Conservation (phyloP, 2,888 invertebrate species). For the Parnassius glacialis region DNA sequence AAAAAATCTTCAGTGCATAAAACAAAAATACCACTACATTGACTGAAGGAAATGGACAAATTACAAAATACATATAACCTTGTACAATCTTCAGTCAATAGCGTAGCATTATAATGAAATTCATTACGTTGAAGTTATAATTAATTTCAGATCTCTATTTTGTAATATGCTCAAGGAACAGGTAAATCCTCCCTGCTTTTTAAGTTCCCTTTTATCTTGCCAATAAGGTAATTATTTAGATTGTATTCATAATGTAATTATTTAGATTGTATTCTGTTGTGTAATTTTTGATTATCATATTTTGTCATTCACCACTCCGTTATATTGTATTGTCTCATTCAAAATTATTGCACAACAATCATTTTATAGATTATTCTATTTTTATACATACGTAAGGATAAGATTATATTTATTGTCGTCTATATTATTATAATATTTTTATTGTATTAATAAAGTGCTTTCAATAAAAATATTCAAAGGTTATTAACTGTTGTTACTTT, state of each 20-base stretch:
- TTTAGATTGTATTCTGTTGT: background rate
- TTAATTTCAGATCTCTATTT: no score
- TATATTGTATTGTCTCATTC: conserved; percentile 7
- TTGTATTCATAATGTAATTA: background rate
- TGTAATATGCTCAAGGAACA: no score
- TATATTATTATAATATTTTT: conserved; percentile 47
- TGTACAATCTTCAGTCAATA: no score
- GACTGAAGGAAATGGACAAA: no score
- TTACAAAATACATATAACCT: no score
- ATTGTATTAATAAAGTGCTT: conserved; percentile 52
- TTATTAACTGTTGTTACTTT: background rate
- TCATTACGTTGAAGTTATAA: no score
- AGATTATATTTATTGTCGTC: conserved; percentile 31
- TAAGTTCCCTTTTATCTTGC: conserved; percentile 1
- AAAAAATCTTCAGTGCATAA: no score
- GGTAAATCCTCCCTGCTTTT: no score
- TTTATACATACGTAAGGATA: conserved; percentile 47
- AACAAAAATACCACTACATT: no score
- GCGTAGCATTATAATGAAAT: no score
- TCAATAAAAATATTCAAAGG: conserved; percentile 33
- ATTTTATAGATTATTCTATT: conserved; percentile 45
- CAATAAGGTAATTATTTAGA: conserved; percentile 1
- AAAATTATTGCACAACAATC: conserved; percentile 48
- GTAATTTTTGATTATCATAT: background rate
- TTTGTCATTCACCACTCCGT: background rate